Percentiles rank a stretch among this genome's conserved stretches.
Evolutionary conservation across 2,888 invertebrate genomes (phyloP).

Genomic region (Laothoe populi): DNA sequence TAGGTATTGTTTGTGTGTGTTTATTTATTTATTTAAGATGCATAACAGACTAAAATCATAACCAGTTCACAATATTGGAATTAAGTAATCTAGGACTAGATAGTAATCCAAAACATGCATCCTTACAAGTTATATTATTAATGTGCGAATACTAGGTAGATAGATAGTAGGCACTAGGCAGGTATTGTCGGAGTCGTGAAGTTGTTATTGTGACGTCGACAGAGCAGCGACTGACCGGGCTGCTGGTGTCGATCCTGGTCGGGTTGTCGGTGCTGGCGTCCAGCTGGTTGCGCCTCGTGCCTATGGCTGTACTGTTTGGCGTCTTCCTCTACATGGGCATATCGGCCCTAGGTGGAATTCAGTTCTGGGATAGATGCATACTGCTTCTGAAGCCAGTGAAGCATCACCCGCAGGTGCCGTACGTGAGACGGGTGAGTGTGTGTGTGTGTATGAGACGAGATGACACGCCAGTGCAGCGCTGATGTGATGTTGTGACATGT

Average conservation of each 20-base stretch:
- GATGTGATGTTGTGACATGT: neutral
- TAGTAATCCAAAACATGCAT: too few species aligned
- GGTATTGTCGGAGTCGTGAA: too few species aligned
- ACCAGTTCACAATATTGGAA: too few species aligned
- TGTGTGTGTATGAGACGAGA: neutral
- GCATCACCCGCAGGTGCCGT: constrained; percentile 96
- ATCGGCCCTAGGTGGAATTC: constrained; percentile 96
- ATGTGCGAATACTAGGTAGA: too few species aligned
- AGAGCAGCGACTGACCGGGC: constrained; percentile 94
- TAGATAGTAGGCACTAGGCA: too few species aligned
- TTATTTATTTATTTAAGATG: too few species aligned
- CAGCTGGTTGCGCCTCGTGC: constrained; percentile 91
- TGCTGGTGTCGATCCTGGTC: constrained; percentile 91
- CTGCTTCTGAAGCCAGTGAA: constrained; percentile 97
- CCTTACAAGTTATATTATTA: too few species aligned
- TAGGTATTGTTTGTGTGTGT: too few species aligned
- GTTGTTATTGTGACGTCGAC: constrained; percentile 36
- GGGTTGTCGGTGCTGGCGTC: constrained; percentile 94
- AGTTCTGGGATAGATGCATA: constrained; percentile 95
- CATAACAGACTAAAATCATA: too few species aligned
- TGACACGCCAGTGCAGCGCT: neutral
- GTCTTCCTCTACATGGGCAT: constrained; percentile 99
- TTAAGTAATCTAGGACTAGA: too few species aligned
- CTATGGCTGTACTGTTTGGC: constrained; percentile 98
- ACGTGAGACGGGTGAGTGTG: constrained; percentile 92